Evolutionary conservation across 2,113 vertebrate genomes (phyloP).

Genomic region (Syngnathus typhle): DNA sequence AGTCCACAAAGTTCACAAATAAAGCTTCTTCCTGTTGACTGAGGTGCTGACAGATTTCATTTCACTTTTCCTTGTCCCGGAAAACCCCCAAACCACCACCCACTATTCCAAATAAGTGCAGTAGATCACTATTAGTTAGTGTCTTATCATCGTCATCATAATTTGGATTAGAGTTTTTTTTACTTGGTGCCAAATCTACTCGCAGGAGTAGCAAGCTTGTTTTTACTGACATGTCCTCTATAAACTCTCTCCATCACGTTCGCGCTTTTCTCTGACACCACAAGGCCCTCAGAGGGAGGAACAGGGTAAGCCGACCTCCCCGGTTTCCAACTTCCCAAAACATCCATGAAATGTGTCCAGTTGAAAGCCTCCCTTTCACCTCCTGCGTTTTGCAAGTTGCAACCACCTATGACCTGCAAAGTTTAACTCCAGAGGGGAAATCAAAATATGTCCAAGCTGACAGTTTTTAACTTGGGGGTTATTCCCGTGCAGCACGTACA

Average conservation of each 20-base stretch:
- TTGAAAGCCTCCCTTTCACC: slow-evolving; percentile 64
- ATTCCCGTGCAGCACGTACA: slow-evolving; percentile 59
- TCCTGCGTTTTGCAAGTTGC: slow-evolving; percentile 10
- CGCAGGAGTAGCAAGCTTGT: slow-evolving; percentile 41
- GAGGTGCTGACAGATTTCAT: not conserved
- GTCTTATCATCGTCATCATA: slow-evolving; percentile 24
- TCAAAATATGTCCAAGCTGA: slow-evolving; percentile 36
- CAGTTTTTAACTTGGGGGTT: slow-evolving; percentile 37
- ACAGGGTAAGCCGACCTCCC: slow-evolving; percentile 32
- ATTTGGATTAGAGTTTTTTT: not conserved
- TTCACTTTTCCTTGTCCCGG: slow-evolving; percentile 8
- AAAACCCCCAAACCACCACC: slow-evolving; percentile 24
- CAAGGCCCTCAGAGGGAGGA: slow-evolving; percentile 39
- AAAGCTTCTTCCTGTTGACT: not conserved
- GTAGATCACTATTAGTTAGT: slow-evolving; percentile 41
- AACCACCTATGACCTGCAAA: slow-evolving; percentile 31
- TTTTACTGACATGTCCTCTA: slow-evolving; percentile 53
- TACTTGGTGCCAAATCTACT: not conserved
- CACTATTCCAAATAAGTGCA: slow-evolving; percentile 27
- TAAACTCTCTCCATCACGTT: slow-evolving; percentile 17
- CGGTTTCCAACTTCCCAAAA: slow-evolving; percentile 51
- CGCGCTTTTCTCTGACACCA: slow-evolving; percentile 41
- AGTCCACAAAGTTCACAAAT: not conserved
- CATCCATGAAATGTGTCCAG: slow-evolving; percentile 47
- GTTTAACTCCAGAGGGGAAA: slow-evolving; percentile 53